phyloP scores from a whole-genome alignment of 2,888 invertebrate genomes.

The Tinea pellionella region DNA sequence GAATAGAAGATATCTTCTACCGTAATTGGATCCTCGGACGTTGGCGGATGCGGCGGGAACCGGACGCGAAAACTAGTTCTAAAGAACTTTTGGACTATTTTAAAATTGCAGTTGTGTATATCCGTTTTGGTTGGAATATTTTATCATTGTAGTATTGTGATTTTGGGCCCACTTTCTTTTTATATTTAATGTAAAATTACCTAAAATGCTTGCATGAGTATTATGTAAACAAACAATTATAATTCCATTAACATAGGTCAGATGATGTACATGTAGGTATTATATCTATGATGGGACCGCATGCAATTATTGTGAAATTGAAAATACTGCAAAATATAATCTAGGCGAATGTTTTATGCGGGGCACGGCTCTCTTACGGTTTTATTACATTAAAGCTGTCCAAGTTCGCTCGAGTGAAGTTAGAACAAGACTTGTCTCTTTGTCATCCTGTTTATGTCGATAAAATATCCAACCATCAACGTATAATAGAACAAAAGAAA shows the following conservation, averaged over 20 bases:
- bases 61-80: constrained; percentile 11
- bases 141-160: too few relatives aligned
- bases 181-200: too few relatives aligned
- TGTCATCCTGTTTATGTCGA: constrained; percentile 10
- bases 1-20: constrained; percentile 14
- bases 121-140: not conserved
- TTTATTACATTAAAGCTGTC: constrained; percentile 13
- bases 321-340: constrained; percentile 3
- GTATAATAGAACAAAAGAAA: constrained; percentile 1
- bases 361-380: not conserved
- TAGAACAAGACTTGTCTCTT: constrained; percentile 12
- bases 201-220: too few relatives aligned
- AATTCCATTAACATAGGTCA: too few relatives aligned
- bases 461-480: constrained; percentile 8
- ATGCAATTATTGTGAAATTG: not conserved
- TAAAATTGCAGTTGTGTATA: constrained; percentile 1
- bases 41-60: not conserved
- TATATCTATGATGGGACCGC: not conserved
- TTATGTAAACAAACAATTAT: too few relatives aligned
- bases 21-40: constrained; percentile 12
- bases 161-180: too few relatives aligned
- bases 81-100: constrained; percentile 11
- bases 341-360: constrained; percentile 5
- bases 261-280: too few relatives aligned
- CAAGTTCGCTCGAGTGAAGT: constrained; percentile 12